A percentile compares a stretch with the other conserved stretches of the same genome.
Evolutionary conservation across 2,797 vertebrate genomes (phyloP).

Genomic region (Eidolon dupreanum): DNA sequence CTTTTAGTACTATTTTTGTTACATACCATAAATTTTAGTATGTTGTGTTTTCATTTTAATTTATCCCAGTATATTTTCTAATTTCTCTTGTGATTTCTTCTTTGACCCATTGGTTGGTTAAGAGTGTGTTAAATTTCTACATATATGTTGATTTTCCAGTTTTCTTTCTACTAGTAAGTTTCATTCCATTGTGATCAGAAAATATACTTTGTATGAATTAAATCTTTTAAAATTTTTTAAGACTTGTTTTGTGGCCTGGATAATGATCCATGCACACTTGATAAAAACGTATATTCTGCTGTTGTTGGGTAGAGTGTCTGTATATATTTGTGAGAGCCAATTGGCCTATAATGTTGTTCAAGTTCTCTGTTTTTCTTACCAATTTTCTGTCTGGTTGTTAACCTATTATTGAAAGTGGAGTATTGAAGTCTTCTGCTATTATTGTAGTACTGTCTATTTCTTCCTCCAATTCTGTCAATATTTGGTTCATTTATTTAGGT

Average conservation of each 20-base stretch:
- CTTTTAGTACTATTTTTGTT: not conserved
- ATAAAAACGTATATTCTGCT: not conserved
- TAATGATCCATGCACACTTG: not conserved
- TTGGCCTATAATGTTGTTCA: not conserved
- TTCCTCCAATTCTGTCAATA: not conserved
- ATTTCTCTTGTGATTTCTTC: not conserved
- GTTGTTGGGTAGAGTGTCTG: not conserved
- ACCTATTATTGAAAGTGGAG: not conserved
- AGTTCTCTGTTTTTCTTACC: not conserved
- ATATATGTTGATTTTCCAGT: not conserved
- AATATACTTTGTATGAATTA: not conserved
- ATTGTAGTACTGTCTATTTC: not conserved
- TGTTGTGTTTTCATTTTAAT: not conserved
- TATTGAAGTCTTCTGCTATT: not conserved
- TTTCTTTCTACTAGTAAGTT: not conserved
- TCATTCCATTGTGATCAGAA: not conserved
- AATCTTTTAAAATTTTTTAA: not conserved
- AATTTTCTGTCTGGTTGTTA: not conserved
- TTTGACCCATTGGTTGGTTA: too few relatives aligned
- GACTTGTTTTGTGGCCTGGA: not conserved
- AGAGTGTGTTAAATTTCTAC: too few relatives aligned
- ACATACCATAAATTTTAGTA: not conserved
- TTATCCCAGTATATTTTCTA: not conserved
- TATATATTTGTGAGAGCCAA: not conserved
- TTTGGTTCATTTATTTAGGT: not conserved